Base-by-base conservation (phyloP, 1,140 invertebrate species). In the Diabrotica virgifera region DNA sequence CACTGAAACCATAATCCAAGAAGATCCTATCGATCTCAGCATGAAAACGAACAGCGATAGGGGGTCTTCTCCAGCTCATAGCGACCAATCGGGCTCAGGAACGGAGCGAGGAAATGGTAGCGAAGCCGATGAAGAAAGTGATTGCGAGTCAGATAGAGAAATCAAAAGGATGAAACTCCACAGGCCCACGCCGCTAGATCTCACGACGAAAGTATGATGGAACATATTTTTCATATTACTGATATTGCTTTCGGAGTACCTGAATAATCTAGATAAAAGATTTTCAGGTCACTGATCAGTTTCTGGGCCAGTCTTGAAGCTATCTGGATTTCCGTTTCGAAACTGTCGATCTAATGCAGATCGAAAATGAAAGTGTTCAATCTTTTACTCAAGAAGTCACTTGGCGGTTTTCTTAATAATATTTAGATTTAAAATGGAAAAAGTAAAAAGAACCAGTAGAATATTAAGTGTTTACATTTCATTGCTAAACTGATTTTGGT, bases 21-120 rank as follows among this genome's bases (percentile, higher is more conserved):
- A 91, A 10, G 85, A 89, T 68, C 91, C 90, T 2, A 92, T 93
- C 59, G 90, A 93, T 76, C 79, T 93, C 9, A 90, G 89, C 1
- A 85, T 90, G 70, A 89, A 89, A 76, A 83, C 83, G 5, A 80
- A 81, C 38, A 83, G 84, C 24, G 77, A 83, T 38, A 66, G 83
- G 69, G 80, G 82, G 55, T 80, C 74, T 9, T 70, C 80, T 59
- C 81, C 82, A 5, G 79, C 82, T 36, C 77, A 80, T 6, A 83
- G 83, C 50, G 82, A 81, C 67, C 74, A 78, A 10, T 83, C 83
- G 9, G 64, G 81, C 79, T 76, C 81, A 74, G 74, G 70, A 52
- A 80, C 81, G 63, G 83, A 84, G 63, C 78, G 81, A 3, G 82
- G 80, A 0, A 81, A 77, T 38, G 86, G 82, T 59, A 82, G 81